Base-by-base conservation (phyloP, 2,888 invertebrate species). In the Napeogenes sylphis region DNA sequence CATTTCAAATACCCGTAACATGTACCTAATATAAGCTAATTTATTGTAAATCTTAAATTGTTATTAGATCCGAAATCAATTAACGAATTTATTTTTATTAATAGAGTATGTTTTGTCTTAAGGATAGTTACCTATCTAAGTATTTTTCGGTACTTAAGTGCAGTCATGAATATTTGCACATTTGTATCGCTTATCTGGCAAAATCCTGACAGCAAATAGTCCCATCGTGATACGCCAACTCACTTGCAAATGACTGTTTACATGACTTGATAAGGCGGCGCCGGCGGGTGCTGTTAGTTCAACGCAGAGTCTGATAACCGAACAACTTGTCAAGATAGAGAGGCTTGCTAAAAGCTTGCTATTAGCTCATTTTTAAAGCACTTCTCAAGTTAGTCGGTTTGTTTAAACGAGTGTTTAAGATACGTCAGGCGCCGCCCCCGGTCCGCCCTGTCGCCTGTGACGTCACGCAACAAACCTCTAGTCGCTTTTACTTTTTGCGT, bases 371-470 rank as follows among this genome's bases (percentile, higher is more conserved):
- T 76, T 21, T 77, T 78, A 84, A 81, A 83, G 80, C 79, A 80
- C 81, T 84, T 80, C 79, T 81, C 70, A 75, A 82, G 76, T 76
- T 73, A 69, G 78, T 66, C 76, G 82, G 78, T 65, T 81, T 77
- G 76, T 73, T 72, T 68, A 71, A 69, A 69, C 71, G 72, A 70
- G 73, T 75, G 77, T 73, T 78, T 70, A 76, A 76, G 73, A 73
- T 73, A 75, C 69, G 73, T 66, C 75, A 74, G 88, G 85, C 87
- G 89, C 90, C 88, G 85, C 88, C 88, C 84, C 75, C 68, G 75
- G 73, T 75, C 88, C 88, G 88, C 88, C 88, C 84, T 83, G 90
- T 85, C 89, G 89, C 84, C 85, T 77, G 81, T 90, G 86, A 90
- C 89, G 87, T 89, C 86, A 90, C 76, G 77, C 72, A 69, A 73